phyloP scores from a whole-genome alignment of 2,888 invertebrate genomes.

The Stenotaenia linearis region DNA sequence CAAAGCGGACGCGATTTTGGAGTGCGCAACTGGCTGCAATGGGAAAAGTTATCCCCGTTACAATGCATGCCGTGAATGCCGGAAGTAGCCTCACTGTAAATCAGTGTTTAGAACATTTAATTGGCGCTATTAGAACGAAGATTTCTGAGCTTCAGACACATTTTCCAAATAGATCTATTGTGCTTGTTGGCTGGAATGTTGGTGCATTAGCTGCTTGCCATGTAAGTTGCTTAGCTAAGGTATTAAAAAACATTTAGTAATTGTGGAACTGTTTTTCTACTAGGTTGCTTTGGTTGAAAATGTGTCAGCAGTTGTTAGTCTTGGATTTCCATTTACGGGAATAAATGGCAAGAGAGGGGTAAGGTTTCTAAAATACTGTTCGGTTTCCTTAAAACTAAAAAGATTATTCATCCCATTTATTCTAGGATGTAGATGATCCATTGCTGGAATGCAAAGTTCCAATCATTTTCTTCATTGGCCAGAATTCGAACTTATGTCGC shows the following conservation, averaged over 20 bases:
- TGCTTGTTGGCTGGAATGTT: conserved; percentile 70
- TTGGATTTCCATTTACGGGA: conserved; percentile 71
- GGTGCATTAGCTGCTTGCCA: conserved; percentile 71
- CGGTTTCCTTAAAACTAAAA: not conserved
- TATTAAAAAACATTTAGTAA: not conserved
- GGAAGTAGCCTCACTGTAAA: conserved; percentile 43
- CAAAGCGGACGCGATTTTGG: conserved; percentile 64
- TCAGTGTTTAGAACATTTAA: conserved; percentile 48
- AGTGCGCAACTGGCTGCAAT: conserved; percentile 60
- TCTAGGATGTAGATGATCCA: conserved; percentile 63
- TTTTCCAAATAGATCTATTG: conserved; percentile 62
- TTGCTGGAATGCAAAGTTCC: conserved; percentile 66
- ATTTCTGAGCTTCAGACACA: conserved; percentile 64
- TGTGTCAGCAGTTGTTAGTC: conserved; percentile 66
- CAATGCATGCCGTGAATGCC: conserved; percentile 52
- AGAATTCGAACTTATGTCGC: conserved; percentile 58
- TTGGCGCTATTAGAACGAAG: conserved; percentile 59
- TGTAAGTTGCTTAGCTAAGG: conserved; percentile 45
- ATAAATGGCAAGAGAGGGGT: conserved; percentile 65
- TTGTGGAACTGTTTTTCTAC: conserved; percentile 31
- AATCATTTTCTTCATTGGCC: conserved; percentile 71
- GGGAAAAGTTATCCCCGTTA: conserved; percentile 61
- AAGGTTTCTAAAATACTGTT: conserved; percentile 37
- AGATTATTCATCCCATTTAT: not conserved
- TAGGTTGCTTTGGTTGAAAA: conserved; percentile 64